These are phyloP conservation scores for Sarotherodon lohbergeri DNA, from an alignment of 2,113 vertebrate species.

Conservation along the genomic window DNA sequence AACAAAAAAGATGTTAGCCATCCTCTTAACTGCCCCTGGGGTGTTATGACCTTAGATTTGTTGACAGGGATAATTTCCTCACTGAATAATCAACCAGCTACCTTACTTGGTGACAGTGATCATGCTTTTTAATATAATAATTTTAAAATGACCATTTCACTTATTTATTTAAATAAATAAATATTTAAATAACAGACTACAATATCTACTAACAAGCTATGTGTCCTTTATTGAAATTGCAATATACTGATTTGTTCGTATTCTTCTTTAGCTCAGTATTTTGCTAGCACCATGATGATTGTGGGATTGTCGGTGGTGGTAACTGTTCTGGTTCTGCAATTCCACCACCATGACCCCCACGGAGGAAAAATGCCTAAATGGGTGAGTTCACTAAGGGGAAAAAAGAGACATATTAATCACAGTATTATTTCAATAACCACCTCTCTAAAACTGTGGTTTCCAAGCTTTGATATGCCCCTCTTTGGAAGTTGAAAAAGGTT, in stretches of 20 bases:
- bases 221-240: background rate
- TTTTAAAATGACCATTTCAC: background rate
- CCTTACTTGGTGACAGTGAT: background rate
- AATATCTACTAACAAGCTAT: background rate
- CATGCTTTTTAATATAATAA: background rate
- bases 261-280: constrained; percentile 81
- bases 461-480: background rate
- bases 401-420: background rate
- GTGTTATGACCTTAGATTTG: background rate
- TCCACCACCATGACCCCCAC: constrained; percentile 87
- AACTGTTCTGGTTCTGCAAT: constrained; percentile 87
- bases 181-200: background rate
- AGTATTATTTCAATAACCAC: background rate
- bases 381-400: constrained; percentile 63
- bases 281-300: constrained; percentile 89
- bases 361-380: constrained; percentile 88
- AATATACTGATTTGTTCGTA: background rate
- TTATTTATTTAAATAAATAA: background rate
- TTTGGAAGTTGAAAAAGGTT: background rate
- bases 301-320: constrained; percentile 87
- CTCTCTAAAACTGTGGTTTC: fast-evolving
- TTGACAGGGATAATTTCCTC: background rate
- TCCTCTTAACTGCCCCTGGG: background rate
- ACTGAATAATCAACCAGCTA: background rate
- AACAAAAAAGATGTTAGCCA: background rate